phyloP scores from a whole-genome alignment of 2,797 vertebrate genomes.

The Xiphophorus birchmanni region DNA sequence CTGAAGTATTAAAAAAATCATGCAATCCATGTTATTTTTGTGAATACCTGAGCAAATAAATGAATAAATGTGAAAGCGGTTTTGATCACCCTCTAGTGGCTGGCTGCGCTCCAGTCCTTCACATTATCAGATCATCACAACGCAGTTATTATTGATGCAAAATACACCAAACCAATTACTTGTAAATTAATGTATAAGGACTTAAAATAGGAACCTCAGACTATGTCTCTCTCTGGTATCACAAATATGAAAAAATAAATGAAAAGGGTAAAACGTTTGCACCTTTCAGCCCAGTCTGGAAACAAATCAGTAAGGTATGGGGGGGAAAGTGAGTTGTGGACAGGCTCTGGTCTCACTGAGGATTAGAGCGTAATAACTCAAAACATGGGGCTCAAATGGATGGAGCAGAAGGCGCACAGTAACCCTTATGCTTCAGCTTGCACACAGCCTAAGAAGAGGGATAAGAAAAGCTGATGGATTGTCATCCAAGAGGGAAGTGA shows the following conservation, averaged over 20 bases:
- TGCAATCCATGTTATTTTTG: background rate
- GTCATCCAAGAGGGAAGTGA: constrained; percentile 31
- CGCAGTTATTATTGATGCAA: background rate
- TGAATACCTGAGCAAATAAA: background rate
- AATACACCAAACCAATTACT: background rate
- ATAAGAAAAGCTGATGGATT: constrained; percentile 54
- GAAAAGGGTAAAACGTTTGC: constrained; percentile 13
- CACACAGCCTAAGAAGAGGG: constrained; percentile 22
- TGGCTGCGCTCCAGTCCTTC: background rate
- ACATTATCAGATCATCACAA: background rate
- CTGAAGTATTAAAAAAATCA: background rate
- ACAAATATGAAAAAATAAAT: background rate
- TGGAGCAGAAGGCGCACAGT: constrained; percentile 8
- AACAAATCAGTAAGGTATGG: constrained; percentile 19
- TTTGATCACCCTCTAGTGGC: background rate
- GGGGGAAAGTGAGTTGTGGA: constrained; percentile 12
- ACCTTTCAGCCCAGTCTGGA: background rate
- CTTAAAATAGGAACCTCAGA: background rate
- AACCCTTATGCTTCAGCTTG: constrained; percentile 28
- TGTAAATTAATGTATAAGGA: background rate
- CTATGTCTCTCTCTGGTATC: background rate
- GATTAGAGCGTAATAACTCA: constrained; percentile 67
- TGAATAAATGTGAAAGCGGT: background rate
- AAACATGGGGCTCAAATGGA: constrained; percentile 35
- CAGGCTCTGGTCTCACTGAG: constrained; percentile 38